Conservation (phyloP, 2,113 vertebrate genomes). For the Tetrao urogallus region DNA sequence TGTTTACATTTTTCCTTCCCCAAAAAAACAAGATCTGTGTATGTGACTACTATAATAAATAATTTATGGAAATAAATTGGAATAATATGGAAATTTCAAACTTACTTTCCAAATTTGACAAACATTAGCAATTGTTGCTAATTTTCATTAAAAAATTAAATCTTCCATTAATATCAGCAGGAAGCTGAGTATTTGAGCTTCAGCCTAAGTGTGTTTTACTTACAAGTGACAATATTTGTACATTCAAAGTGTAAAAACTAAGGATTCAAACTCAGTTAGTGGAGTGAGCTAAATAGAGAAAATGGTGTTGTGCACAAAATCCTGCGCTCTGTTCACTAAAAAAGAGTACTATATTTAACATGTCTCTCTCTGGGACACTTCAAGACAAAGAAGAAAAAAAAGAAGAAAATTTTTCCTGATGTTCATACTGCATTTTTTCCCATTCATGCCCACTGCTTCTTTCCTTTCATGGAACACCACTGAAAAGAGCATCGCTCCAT, state of each 20-base stretch:
- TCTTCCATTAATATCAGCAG: neutral
- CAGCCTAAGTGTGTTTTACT: neutral
- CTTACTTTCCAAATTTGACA: neutral
- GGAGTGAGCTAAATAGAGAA: neutral
- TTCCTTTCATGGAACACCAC: accelerated
- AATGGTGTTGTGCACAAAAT: neutral
- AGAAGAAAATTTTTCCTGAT: neutral
- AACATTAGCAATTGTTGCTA: neutral
- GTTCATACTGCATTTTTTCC: neutral
- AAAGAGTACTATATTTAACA: neutral
- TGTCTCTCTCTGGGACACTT: neutral
- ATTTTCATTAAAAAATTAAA: neutral
- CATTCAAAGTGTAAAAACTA: neutral
- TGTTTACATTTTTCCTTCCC: neutral
- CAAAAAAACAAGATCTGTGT: neutral
- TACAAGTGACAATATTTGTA: neutral
- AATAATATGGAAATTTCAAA: neutral
- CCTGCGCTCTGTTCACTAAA: neutral
- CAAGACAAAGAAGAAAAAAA: too few species aligned
- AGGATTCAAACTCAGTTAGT: neutral
- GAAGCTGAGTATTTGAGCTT: neutral
- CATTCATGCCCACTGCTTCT: neutral
- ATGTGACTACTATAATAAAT: neutral
- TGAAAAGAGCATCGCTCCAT: neutral
- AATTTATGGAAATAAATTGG: too few species aligned